phyloP scores from a whole-genome alignment of 1,140 invertebrate genomes.

The Drosophila athabasca region DNA sequence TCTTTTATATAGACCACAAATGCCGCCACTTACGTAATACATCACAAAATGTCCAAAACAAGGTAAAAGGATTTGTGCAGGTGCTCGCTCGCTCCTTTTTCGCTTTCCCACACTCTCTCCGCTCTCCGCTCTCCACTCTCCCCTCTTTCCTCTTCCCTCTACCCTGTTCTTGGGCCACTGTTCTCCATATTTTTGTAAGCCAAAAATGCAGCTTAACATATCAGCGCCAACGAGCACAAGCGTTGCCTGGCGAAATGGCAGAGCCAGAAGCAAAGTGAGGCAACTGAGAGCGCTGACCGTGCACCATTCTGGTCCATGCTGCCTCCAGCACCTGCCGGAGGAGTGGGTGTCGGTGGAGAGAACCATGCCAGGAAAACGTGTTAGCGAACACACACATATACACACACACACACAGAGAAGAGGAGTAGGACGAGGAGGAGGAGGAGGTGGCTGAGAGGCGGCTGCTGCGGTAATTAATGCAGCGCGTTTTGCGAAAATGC shows the following conservation, averaged over 20 bases:
- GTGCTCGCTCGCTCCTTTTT: conserved; percentile 11
- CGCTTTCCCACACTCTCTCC: too few relatives aligned
- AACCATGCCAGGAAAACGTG: conserved; percentile 33
- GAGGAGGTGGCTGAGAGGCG: conserved; percentile 17
- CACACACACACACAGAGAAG: conserved; percentile 14
- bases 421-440: too few relatives aligned
- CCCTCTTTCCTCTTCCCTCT: neutral
- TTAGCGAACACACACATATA: conserved; percentile 32
- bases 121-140: too few relatives aligned
- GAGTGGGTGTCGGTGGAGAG: too few relatives aligned
- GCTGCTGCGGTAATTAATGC: conserved; percentile 80
- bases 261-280: conserved; percentile 41
- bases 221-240: conserved; percentile 55
- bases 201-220: conserved; percentile 80
- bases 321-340: conserved; percentile 62
- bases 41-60: conserved; percentile 79
- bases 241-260: conserved; percentile 36
- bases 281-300: conserved; percentile 57
- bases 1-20: conserved; percentile 66
- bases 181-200: conserved; percentile 78
- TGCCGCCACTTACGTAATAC: conserved; percentile 78
- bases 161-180: conserved; percentile 1
- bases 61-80: conserved; percentile 75
- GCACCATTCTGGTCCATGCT: conserved; percentile 34
- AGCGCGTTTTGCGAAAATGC: conserved; percentile 81